Evolutionary conservation across 2,797 vertebrate species (phyloP).

Genomic region (Argentina silus): DNA sequence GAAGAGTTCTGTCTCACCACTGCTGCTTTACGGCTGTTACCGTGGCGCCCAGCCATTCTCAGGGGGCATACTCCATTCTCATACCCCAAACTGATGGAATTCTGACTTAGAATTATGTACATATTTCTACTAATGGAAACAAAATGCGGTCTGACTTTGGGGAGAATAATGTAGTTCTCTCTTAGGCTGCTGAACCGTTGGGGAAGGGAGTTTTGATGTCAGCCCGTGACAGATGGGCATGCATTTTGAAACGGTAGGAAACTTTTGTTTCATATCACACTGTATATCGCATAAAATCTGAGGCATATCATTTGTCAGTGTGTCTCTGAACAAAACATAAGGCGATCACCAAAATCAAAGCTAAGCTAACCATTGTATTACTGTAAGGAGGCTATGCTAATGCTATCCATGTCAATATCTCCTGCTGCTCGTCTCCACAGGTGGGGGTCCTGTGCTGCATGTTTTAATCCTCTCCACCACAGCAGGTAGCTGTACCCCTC

Average conservation of each 20-base stretch:
- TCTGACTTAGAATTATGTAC: neutral
- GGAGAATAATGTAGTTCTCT: neutral
- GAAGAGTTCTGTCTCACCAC: neutral
- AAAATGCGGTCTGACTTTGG: neutral
- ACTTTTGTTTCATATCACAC: neutral
- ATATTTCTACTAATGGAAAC: neutral
- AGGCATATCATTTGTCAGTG: no score
- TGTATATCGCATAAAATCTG: no score
- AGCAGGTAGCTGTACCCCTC: neutral
- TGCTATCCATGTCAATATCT: no score
- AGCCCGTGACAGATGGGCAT: neutral
- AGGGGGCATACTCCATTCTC: no score
- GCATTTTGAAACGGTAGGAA: neutral
- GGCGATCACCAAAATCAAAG: neutral
- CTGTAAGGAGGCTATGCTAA: neutral
- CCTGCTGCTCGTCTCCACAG: neutral
- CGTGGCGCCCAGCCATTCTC: neutral
- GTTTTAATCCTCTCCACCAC: neutral
- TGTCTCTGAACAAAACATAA: neutral
- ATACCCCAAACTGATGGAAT: no score
- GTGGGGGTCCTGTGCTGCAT: neutral
- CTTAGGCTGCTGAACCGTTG: neutral
- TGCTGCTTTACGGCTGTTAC: neutral
- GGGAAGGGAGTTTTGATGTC: neutral
- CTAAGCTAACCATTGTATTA: neutral